phyloP scores from a whole-genome alignment of 2,888 invertebrate genomes.

The Mimachlamys varia region DNA sequence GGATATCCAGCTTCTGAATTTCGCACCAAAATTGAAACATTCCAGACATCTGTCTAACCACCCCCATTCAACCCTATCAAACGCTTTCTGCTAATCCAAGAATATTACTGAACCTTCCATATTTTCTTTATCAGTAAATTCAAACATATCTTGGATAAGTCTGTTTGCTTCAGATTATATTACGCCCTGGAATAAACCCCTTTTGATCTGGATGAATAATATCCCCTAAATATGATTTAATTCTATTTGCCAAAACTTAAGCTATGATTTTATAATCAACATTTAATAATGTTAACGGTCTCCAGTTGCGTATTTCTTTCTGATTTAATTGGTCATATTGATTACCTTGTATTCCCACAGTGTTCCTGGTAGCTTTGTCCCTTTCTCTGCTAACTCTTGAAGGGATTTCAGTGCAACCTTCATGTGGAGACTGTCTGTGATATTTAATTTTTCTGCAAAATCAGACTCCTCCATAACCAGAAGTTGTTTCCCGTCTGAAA shows the following conservation, averaged over 20 bases:
- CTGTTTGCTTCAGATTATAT: conserved; percentile 1
- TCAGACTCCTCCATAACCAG: conserved; percentile 64
- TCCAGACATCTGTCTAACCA: conserved; percentile 19
- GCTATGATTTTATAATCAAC: no score
- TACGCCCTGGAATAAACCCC: conserved; percentile 28
- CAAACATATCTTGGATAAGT: conserved; percentile 19
- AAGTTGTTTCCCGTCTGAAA: conserved; percentile 70
- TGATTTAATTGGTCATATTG: no score
- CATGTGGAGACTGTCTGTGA: conserved; percentile 66
- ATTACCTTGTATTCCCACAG: conserved; percentile 77
- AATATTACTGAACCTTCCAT: conserved; percentile 31
- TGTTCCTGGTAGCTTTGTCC: conserved; percentile 69
- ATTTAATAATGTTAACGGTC: no score
- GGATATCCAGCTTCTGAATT: conserved; percentile 23
- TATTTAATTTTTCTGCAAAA: conserved; percentile 62
- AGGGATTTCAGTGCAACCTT: conserved; percentile 67
- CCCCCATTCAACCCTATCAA: conserved; percentile 40
- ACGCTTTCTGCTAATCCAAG: conserved; percentile 39
- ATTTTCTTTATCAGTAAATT: background rate
- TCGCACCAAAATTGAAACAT: conserved; percentile 39
- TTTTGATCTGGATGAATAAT: conserved; percentile 26
- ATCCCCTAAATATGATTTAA: no score
- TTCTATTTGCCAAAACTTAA: no score
- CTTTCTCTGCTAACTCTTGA: conserved; percentile 58
- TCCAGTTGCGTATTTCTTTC: no score